A percentile compares a stretch with the other conserved stretches of the same genome.
Evolutionary conservation across 2,113 vertebrate species (phyloP).

Genomic region (Sander lucioperca): DNA sequence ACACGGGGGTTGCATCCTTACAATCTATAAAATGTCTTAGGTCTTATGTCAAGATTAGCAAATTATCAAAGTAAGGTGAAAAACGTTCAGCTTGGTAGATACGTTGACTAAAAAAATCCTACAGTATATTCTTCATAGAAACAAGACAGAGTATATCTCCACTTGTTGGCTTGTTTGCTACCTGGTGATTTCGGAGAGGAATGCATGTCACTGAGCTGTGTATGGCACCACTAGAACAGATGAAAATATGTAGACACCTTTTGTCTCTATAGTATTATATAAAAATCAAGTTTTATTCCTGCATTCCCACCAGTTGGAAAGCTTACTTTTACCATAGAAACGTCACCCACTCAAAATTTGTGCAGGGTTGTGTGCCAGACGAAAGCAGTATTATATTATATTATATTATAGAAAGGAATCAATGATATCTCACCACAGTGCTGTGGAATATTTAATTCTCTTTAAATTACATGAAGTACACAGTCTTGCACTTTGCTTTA

Average conservation of each 20-base stretch:
- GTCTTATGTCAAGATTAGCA: background rate
- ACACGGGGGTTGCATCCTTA: background rate
- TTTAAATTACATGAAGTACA: background rate
- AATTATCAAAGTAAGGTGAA: background rate
- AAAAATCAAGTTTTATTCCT: conserved; percentile 22
- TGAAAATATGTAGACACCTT: conserved; percentile 1
- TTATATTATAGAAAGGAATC: background rate
- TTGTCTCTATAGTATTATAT: conserved; percentile 18
- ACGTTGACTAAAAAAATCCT: background rate
- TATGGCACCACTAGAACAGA: background rate
- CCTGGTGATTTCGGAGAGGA: conserved; percentile 19
- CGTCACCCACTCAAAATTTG: conserved; percentile 78
- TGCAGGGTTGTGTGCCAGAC: conserved; percentile 59
- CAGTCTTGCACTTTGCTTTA: background rate
- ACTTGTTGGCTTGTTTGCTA: conserved; percentile 7
- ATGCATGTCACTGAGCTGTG: conserved; percentile 6
- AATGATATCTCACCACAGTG: background rate
- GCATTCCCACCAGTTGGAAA: conserved; percentile 54
- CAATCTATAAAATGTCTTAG: conserved; percentile 2
- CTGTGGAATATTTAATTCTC: conserved; percentile 6
- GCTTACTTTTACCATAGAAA: conserved; percentile 76
- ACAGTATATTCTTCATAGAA: background rate
- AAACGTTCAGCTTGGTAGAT: background rate
- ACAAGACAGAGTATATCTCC: background rate
- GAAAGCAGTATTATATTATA: conserved; percentile 14